Conservation (phyloP, 37 sponge, comb jelly and placozoan genomes). For the Aplysina aerophoba region DNA sequence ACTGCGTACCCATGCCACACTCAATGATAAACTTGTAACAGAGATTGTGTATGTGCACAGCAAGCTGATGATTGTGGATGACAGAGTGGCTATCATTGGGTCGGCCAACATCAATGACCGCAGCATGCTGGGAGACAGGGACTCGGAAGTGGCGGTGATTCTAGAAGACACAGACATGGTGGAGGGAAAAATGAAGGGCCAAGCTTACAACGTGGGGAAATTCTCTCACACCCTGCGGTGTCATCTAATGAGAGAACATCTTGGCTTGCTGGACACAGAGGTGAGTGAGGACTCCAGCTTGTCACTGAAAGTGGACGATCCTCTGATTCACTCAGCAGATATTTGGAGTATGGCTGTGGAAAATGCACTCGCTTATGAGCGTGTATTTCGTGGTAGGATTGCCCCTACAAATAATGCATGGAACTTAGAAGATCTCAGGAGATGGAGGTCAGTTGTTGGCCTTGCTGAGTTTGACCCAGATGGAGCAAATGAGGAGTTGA, state of each 20-base stretch:
- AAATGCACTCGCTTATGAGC: constrained; percentile 29
- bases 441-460: neutral
- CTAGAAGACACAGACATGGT: constrained; percentile 53
- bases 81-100: constrained; percentile 57
- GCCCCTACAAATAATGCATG: constrained; percentile 12
- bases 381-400: constrained; percentile 30
- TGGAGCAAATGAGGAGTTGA: constrained; percentile 26
- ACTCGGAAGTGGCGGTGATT: constrained; percentile 57
- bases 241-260: constrained; percentile 52
- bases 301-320: constrained; percentile 38
- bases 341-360: constrained; percentile 7
- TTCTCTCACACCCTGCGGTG: constrained; percentile 54
- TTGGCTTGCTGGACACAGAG: constrained; percentile 19
- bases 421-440: neutral
- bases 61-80: constrained; percentile 69
- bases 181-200: constrained; percentile 48
- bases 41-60: constrained; percentile 60
- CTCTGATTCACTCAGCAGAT: neutral
- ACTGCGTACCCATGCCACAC: constrained; percentile 35
- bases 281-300: neutral
- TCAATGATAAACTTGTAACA: constrained; percentile 37
- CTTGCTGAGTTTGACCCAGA: constrained; percentile 27
- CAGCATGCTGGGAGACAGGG: constrained; percentile 62
- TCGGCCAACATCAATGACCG: constrained; percentile 80
- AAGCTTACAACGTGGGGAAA: constrained; percentile 40